phyloP scores from a whole-genome alignment of 2,797 vertebrate species.

The Sparus aurata region DNA sequence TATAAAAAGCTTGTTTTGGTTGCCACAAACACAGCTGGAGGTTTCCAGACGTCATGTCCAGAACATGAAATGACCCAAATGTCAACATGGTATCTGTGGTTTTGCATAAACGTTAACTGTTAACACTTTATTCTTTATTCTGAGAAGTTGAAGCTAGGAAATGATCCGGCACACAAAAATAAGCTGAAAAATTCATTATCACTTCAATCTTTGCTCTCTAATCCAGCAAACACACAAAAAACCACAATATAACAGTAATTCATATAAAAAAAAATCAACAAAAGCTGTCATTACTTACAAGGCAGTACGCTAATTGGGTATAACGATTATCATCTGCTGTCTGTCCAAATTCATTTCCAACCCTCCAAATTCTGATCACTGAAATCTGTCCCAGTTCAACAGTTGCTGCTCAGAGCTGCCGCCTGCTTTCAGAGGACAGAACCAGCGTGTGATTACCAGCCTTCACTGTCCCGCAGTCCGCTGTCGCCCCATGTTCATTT shows the following conservation, averaged over 20 bases:
- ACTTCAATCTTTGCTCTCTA: not conserved
- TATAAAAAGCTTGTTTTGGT: too few species aligned
- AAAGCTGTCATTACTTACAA: not conserved
- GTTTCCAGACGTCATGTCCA: too few species aligned
- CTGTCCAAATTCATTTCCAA: not conserved
- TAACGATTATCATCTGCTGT: not conserved
- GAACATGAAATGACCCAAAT: too few species aligned
- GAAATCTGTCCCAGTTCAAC: not conserved
- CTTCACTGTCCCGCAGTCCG: not conserved
- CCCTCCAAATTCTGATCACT: not conserved
- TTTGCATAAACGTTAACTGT: too few species aligned
- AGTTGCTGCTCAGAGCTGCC: not conserved
- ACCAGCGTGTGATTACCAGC: not conserved
- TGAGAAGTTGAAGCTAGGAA: too few species aligned
- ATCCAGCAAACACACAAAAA: not conserved
- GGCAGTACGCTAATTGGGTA: not conserved
- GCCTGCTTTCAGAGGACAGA: not conserved
- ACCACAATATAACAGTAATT: not conserved
- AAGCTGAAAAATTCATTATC: not conserved
- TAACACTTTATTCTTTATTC: too few species aligned
- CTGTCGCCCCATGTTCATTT: too few species aligned
- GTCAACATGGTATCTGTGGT: too few species aligned
- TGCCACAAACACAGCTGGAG: too few species aligned
- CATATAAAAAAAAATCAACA: not conserved
- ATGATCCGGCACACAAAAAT: not conserved